Evolutionary conservation across 2,797 vertebrate genomes (phyloP).

Genomic region (Sardinella longiceps): DNA sequence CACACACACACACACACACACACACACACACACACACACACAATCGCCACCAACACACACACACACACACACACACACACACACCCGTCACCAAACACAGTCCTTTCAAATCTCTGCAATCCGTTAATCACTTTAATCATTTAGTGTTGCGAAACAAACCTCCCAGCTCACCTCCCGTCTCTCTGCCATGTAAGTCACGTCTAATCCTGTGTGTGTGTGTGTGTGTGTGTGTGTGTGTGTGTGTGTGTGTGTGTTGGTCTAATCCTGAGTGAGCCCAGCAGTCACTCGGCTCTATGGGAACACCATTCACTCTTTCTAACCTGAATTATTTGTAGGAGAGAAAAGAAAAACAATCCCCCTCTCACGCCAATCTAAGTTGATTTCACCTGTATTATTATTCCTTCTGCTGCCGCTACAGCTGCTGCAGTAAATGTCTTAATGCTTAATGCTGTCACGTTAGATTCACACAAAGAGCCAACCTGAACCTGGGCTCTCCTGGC

Average conservation of each 20-base stretch:
- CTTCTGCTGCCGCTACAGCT: no score
- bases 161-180: not conserved
- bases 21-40: no score
- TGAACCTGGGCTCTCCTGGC: not conserved
- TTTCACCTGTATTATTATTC: not conserved
- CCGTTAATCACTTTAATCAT: not conserved
- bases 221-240: no score
- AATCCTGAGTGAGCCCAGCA: no score
- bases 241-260: no score
- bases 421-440: slow-evolving; percentile 14
- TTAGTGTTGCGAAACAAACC: slow-evolving; percentile 13
- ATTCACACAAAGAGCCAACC: slow-evolving; percentile 9
- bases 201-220: no score
- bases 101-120: not conserved
- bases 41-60: no score
- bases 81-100: not conserved
- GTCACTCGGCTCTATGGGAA: not conserved
- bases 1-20: no score
- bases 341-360: slow-evolving; percentile 19
- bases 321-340: not conserved
- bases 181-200: not conserved
- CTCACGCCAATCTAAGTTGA: not conserved
- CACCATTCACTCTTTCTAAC: slow-evolving; percentile 16
- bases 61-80: no score
- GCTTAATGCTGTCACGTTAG: slow-evolving; percentile 8